Base-by-base conservation (phyloP, 2,113 vertebrate species). In the Petromus typicus region DNA sequence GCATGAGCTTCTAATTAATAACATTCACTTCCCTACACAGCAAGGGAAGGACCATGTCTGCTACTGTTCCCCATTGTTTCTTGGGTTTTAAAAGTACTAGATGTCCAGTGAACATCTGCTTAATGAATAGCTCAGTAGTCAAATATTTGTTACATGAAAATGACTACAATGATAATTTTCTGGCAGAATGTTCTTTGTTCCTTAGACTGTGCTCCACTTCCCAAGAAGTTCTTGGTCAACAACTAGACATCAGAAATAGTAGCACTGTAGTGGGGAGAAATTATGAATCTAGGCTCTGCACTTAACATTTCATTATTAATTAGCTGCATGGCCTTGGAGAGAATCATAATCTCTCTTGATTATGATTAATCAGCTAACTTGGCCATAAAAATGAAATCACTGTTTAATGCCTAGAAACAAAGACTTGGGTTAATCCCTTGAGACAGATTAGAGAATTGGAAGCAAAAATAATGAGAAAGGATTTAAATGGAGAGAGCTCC, bases 71-170 rank as follows among this genome's bases (percentile, higher is more conserved):
- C 45, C 27, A 34, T 17, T 64, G 30, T 81, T 92, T 93, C 34
- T 71, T 17, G 57, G 56, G 32, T 91, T 94, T 79, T 82, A 83
- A 61, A 61, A 86, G 20, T 43, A 12, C 40, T 22, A 94, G 51
- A 66, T 66, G 27, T 27, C 86, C 61, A 89, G 51, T 88, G 43
- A 95, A 64, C 59, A 81, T 81, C 86, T 95, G 64, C 14, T 63
- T 17, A 95, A 90, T 76, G 20, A 94, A 94, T 69, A 91, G 90
- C 7, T 45, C 34, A n/a, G 69, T 25, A 90, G 40, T 75, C 51
- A 96, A 69, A 91, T 73, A 92, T 43, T 95, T 27, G 86, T 32
- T 82, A 80, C 73, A 84, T 66, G 25, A 94, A 94, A 96, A 95
- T 88, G 17, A 90, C 27, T 91, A 48, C 18, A 93, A 48, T 25